Conservation (phyloP, 1,140 invertebrate genomes). For the Paralvinella palmiformis region DNA sequence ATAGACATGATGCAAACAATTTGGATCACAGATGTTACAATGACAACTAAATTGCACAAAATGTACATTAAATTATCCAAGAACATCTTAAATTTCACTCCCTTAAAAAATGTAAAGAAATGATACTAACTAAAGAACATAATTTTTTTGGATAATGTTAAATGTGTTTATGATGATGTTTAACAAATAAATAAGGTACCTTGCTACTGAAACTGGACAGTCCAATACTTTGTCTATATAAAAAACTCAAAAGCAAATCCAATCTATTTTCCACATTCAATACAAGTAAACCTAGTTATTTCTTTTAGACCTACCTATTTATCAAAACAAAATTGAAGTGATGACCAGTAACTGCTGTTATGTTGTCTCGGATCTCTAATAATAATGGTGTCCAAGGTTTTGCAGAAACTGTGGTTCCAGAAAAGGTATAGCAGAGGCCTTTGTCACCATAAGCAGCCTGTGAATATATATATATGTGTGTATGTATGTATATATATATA, state of each 20-base stretch:
- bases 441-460: constrained; percentile 61
- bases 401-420: constrained; percentile 59
- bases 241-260: too few relatives aligned
- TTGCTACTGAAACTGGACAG: too few relatives aligned
- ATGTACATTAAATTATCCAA: too few relatives aligned
- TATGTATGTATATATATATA: not conserved
- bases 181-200: not conserved
- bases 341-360: constrained; percentile 54
- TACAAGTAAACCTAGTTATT: not conserved
- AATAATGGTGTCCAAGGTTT: constrained; percentile 59
- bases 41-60: too few relatives aligned
- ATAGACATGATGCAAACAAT: too few relatives aligned
- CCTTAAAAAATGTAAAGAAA: too few relatives aligned
- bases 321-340: constrained; percentile 66
- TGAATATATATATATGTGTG: constrained; percentile 19
- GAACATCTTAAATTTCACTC: too few relatives aligned
- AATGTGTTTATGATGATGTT: not conserved
- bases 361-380: constrained; percentile 52
- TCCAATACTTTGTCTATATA: too few relatives aligned
- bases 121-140: not conserved
- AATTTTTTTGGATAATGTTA: not conserved
- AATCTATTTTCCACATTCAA: not conserved
- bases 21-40: too few relatives aligned
- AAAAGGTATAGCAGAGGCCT: constrained; percentile 62
- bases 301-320: constrained; percentile 56